Evolutionary conservation across 1,140 invertebrate species (phyloP), one percentile per base, ranked within the genome.

Genomic region (Trichoplusia ni): DNA sequence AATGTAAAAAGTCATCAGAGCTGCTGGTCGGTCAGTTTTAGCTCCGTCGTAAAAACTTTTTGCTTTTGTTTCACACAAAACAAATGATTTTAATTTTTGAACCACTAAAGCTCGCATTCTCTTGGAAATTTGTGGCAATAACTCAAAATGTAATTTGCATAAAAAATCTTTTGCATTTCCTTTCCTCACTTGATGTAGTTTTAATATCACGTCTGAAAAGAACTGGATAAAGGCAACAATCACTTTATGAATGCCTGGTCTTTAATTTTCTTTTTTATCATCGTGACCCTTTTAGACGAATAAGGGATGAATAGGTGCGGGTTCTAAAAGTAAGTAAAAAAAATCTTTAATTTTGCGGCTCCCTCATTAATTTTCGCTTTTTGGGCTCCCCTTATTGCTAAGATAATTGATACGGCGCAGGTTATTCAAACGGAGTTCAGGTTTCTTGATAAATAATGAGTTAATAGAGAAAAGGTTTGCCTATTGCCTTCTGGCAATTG

Each of bases 201-300:
- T 73, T 70, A 70, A 73, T 73, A 70, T 70, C 58, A 40, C 23
- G 6, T 38, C 33, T 54, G 61, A 58, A 59, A 59, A 63, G 64
- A 49, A 25, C 35, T 33, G 14, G 46, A 65, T 56, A 42, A 53
- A 64, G 59, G 60, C 69, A 71, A 75, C 66, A 75, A 75, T 71
- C 69, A 60, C 35, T 64, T 73, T 71, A 61, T 67, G 59, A 75
- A 69, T 56, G 46, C 51, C 25, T 9, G 59, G 25, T 62, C 59
- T 69, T 69, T 67, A 64, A 71, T 75, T 67, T 75, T 71, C 63
- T 59, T 75, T 42, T 68, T 75, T 68, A 69, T 67, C 56, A 61
- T 44, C 51, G 33, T 65, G 63, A 69, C 65, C 69, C 67, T 68
- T 71, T 71, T 25, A 38, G 37, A 59, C 47, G 38, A 23, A 35